Conservation (phyloP, 2,888 invertebrate species). For the Gortyna flavago region DNA sequence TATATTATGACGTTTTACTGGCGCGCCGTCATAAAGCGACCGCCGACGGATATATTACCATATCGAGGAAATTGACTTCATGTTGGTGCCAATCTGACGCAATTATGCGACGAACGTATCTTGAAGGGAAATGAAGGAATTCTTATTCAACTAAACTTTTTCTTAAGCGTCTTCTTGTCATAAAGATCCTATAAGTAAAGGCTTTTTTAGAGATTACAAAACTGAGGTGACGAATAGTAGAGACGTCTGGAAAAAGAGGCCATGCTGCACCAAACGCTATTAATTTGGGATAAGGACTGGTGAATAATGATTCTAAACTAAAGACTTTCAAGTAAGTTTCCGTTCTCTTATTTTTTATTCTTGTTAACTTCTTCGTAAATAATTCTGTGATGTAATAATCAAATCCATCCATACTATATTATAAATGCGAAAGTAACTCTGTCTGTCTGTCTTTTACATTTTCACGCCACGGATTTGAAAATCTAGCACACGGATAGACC, state of each 20-base stretch:
- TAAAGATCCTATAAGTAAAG: background rate
- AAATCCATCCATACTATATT: background rate
- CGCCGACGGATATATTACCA: slow-evolving; percentile 26
- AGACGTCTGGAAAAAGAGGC: too few relatives aligned
- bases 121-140: slow-evolving; percentile 3
- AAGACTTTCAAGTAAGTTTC: background rate
- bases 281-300: background rate
- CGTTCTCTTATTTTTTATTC: background rate
- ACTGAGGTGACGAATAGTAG: too few relatives aligned
- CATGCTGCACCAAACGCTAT: background rate
- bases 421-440: too few relatives aligned
- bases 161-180: background rate
- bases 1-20: slow-evolving; percentile 47
- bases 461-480: too few relatives aligned
- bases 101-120: background rate
- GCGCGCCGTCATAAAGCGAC: slow-evolving; percentile 36
- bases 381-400: background rate
- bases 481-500: too few relatives aligned
- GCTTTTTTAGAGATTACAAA: too few relatives aligned
- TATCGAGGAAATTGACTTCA: slow-evolving; percentile 31
- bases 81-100: slow-evolving; percentile 11
- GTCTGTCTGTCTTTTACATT: background rate
- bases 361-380: background rate
- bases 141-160: background rate
- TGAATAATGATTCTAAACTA: background rate